These are phyloP conservation scores for Tetranychus piercei DNA, from an alignment of 2,888 invertebrate species.

Conservation along the genomic window DNA sequence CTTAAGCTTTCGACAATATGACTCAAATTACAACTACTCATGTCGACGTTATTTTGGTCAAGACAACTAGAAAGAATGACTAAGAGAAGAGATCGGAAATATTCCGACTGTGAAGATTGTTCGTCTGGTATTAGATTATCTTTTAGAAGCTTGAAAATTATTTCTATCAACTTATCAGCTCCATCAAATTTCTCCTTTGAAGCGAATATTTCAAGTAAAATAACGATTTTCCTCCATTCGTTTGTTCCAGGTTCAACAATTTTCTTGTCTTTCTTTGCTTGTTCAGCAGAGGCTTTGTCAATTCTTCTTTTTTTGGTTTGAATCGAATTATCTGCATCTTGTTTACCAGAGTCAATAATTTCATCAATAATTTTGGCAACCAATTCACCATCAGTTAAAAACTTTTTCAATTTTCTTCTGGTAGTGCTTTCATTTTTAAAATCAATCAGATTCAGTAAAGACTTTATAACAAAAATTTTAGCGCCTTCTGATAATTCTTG, in stretches of 20 bases:
- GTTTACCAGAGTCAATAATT: neutral
- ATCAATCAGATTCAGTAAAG: neutral
- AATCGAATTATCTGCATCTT: neutral
- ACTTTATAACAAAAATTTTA: neutral
- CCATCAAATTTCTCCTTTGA: conserved; percentile 54
- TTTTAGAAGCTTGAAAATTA: conserved; percentile 56
- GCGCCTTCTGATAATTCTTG: neutral
- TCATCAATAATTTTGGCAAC: conserved; percentile 9
- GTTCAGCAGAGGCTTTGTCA: too few relatives aligned
- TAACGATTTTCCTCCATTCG: conserved; percentile 31
- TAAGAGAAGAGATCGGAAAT: conserved; percentile 66
- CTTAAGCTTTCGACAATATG: conserved; percentile 69
- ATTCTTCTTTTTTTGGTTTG: neutral
- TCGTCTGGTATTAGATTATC: conserved; percentile 57
- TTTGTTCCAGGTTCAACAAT: conserved; percentile 26
- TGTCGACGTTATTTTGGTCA: conserved; percentile 9
- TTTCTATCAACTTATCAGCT: conserved; percentile 47
- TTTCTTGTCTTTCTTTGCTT: neutral
- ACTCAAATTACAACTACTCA: conserved; percentile 41
- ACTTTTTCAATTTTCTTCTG: conserved; percentile 12
- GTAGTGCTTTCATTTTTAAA: neutral
- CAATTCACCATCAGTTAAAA: conserved; percentile 15
- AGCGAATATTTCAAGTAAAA: conserved; percentile 33
- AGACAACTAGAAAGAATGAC: conserved; percentile 45
- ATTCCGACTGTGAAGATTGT: conserved; percentile 55